These are phyloP conservation scores for Charina bottae DNA, from an alignment of 2,113 vertebrate species.

Conservation along the genomic window DNA sequence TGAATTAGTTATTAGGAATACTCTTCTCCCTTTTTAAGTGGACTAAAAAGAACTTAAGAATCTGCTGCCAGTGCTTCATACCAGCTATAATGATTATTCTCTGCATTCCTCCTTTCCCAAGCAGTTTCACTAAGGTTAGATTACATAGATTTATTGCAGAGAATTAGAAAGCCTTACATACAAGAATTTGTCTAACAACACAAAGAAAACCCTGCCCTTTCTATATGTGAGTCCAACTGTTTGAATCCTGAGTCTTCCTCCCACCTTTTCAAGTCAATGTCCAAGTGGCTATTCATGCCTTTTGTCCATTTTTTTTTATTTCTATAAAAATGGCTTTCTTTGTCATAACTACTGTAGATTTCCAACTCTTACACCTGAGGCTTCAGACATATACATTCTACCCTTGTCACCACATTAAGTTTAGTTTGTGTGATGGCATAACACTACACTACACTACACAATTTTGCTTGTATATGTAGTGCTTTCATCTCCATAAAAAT, in stretches of 20 bases:
- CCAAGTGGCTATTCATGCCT: neutral
- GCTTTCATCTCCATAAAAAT: slow-evolving; percentile 24
- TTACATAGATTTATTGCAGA: neutral
- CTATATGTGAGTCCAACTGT: neutral
- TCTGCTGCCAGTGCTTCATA: neutral
- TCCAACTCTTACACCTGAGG: neutral
- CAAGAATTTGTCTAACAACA: neutral
- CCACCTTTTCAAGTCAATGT: neutral
- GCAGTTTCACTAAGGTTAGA: neutral
- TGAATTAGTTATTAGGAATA: neutral
- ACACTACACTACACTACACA: neutral
- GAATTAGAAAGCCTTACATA: neutral
- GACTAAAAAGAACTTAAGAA: slow-evolving; percentile 7
- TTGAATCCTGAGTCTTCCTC: neutral
- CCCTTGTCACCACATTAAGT: neutral
- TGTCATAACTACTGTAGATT: neutral
- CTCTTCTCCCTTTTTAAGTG: neutral
- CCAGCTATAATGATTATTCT: neutral
- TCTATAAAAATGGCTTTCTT: too few relatives aligned
- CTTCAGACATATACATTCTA: neutral
- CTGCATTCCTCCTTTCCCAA: neutral
- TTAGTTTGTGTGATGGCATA: neutral
- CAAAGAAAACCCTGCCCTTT: neutral
- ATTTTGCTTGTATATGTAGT: slow-evolving; percentile 35
- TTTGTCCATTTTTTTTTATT: neutral